Conservation (phyloP, 2,113 vertebrate genomes). For the Paramisgurnus dabryanus region DNA sequence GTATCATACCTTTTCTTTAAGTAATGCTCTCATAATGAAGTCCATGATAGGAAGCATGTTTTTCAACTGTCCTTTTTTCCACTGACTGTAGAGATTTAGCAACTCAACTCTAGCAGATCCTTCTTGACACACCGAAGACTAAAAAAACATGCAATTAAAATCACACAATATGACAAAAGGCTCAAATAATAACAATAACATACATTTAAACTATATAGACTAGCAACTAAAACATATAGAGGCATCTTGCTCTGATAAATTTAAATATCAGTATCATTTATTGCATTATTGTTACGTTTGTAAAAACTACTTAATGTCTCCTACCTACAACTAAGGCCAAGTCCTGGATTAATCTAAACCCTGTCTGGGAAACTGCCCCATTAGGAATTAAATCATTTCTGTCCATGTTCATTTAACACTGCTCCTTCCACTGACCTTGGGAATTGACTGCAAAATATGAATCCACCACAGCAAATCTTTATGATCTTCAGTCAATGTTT, state of each 20-base stretch:
- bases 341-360: too few relatives aligned
- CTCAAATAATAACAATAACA: too few relatives aligned
- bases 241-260: too few relatives aligned
- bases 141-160: not conserved
- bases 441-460: constrained; percentile 4
- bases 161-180: not conserved
- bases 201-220: too few relatives aligned
- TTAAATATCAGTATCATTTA: too few relatives aligned
- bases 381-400: too few relatives aligned
- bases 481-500: not conserved
- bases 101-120: not conserved
- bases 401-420: too few relatives aligned
- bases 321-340: too few relatives aligned
- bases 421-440: constrained; percentile 32
- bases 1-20: constrained; percentile 9
- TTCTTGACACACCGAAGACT: constrained; percentile 26
- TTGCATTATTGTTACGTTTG: too few relatives aligned
- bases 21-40: constrained; percentile 40
- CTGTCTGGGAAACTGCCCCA: too few relatives aligned
- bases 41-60: constrained; percentile 50
- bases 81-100: constrained; percentile 27
- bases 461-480: constrained; percentile 4
- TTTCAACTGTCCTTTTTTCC: constrained; percentile 42
- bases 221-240: not conserved
- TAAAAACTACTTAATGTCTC: too few relatives aligned